Percentiles rank a stretch among this genome's conserved stretches.
phyloP scores from a whole-genome alignment of 2,888 invertebrate genomes.

The Myopa tessellatipennis region DNA sequence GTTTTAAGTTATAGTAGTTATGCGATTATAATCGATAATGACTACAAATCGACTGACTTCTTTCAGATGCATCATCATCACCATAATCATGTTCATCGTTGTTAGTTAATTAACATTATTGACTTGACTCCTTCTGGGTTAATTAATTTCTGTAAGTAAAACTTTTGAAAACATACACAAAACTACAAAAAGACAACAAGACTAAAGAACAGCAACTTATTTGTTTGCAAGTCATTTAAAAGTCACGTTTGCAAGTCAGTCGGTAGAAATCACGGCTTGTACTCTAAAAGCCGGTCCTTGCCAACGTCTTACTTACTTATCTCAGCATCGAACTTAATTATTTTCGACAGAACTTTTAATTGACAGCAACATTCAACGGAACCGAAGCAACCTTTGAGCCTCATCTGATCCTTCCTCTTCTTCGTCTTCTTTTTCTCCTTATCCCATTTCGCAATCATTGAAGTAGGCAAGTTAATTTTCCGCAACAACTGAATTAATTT shows the following conservation, averaged over 20 bases:
- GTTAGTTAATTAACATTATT: no score
- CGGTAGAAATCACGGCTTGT: not conserved
- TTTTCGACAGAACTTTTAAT: conserved; percentile 15
- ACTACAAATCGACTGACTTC: no score
- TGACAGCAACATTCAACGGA: conserved; percentile 14
- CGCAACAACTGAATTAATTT: not conserved
- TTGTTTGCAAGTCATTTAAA: not conserved
- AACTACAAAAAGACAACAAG: not conserved
- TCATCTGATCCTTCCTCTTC: no score
- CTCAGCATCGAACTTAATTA: conserved; percentile 8
- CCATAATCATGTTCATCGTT: no score
- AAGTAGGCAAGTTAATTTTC: not conserved
- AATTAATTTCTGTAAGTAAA: not conserved
- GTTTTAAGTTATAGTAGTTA: no score
- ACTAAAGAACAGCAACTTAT: no score
- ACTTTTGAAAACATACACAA: not conserved
- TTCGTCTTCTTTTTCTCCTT: not conserved
- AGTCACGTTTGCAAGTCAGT: not conserved
- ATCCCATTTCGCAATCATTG: not conserved
- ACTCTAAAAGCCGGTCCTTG: not conserved
- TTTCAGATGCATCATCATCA: no score
- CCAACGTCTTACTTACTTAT: not conserved
- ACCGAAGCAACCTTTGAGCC: not conserved
- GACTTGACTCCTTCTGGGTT: no score
- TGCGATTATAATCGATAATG: no score